Evolutionary conservation across 2,113 vertebrate species (phyloP).

Genomic region (Tupaia chinensis): DNA sequence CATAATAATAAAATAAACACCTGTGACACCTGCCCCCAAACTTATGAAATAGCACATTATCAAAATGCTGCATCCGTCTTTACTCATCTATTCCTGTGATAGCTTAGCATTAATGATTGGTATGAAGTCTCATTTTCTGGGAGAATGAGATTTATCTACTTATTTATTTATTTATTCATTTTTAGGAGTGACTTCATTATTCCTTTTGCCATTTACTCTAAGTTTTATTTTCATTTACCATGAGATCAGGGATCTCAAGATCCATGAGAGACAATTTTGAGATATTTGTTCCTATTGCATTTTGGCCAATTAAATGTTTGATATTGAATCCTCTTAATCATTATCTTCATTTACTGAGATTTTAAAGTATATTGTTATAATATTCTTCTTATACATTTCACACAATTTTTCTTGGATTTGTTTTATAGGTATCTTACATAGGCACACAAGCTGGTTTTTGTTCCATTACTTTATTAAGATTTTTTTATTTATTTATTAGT

Average conservation of each 20-base stretch:
- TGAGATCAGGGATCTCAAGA: not conserved
- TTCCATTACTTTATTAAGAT: not conserved
- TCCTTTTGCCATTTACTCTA: not conserved
- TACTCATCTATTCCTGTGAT: not conserved
- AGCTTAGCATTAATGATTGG: not conserved
- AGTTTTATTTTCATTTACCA: not conserved
- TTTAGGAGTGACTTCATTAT: not conserved
- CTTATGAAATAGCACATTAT: not conserved
- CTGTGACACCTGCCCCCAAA: not conserved
- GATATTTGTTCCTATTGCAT: not conserved
- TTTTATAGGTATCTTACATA: not conserved
- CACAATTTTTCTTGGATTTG: not conserved
- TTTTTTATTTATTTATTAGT: too few species aligned
- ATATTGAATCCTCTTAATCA: not conserved
- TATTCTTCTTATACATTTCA: not conserved
- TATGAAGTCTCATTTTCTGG: not conserved
- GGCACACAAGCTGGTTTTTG: not conserved
- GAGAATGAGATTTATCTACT: not conserved
- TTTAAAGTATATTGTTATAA: not conserved
- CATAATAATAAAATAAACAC: not conserved
- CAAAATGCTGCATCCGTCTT: not conserved
- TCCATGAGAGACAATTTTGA: not conserved
- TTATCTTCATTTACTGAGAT: not conserved
- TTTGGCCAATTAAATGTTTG: not conserved
- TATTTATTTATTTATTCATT: not conserved